Conservation (phyloP, 2,797 vertebrate genomes). For the Coluber constrictor region DNA sequence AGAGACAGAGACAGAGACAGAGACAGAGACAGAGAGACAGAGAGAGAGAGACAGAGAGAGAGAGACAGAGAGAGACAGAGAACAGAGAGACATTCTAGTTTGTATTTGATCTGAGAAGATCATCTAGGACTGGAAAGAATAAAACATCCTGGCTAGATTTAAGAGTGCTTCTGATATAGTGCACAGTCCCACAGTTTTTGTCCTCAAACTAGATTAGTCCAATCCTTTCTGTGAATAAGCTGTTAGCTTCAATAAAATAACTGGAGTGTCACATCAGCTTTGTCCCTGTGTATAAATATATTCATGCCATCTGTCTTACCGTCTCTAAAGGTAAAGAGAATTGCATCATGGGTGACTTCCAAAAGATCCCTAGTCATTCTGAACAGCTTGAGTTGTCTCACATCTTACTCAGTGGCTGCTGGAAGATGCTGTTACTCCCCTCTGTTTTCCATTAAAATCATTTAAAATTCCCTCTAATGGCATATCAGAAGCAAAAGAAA, state of each 20-base stretch:
- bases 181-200: neutral
- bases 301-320: constrained; percentile 70
- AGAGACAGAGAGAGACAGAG: neutral
- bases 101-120: neutral
- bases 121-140: neutral
- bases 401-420: constrained; percentile 55
- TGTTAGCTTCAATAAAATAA: constrained; percentile 55
- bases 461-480: constrained; percentile 54
- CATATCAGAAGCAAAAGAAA: constrained; percentile 56
- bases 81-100: neutral
- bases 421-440: constrained; percentile 58
- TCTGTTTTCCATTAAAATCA: constrained; percentile 49
- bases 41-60: too few relatives aligned
- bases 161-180: neutral
- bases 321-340: constrained; percentile 65
- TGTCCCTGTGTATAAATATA: constrained; percentile 66
- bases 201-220: constrained; percentile 17
- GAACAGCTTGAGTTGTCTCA: constrained; percentile 70
- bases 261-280: constrained; percentile 51
- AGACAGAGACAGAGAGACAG: too few relatives aligned
- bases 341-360: constrained; percentile 59
- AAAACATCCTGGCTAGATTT: neutral
- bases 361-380: constrained; percentile 66
- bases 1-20: neutral
- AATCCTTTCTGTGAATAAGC: constrained; percentile 50